Evolutionary conservation across 2,888 invertebrate genomes (phyloP), one percentile per base, ranked within the genome.

Genomic region (Drosophila seclusa): DNA sequence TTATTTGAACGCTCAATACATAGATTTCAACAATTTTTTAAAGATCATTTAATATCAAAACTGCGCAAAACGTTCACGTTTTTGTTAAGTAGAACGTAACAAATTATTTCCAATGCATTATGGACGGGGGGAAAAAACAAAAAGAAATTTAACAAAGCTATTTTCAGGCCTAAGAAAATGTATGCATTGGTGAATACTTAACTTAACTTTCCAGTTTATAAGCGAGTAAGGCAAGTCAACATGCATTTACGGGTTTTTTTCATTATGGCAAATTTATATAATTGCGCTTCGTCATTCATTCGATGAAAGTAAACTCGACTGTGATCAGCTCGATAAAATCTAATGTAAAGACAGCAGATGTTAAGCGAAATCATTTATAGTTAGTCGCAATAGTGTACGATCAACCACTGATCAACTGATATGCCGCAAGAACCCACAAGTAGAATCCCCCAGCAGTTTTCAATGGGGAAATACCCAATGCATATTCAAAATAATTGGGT

Each of bases 41-140:
- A 38, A 42, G 13, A 38, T 32, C 13, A 27, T 21, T 40, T 27
- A 16, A 49, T 11, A 16, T 4, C 27, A 38, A 38, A 55, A n/a
- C 38, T 38, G 13, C 4, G 13, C 38, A 2, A 13, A 34, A n/a
- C 1, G 0, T n/a, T 8, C 67, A 54, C n/a, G 24, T 67, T 66
- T 53, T 32, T 36, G 31, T 36, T 16, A 67, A 45, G 10, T 67
- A 45, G 67, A 48, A 54, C 67, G 67, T n/a, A 45, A 54, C 54
- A 5, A 48, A 66, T 53, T n/a, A 38, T 27, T n/a, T 38, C 0
- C 2, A 55, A n/a, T 16, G 18, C 36, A 53, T 38, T 29, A 21
- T 4, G 27, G 18, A 16, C 1, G 0, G n/a, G n/a, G 38, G n/a
- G 1, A 10, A 27, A 16, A 42, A 61, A 18, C 10, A 54, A 48